Conservation (phyloP, 2,113 vertebrate species). For the Merops nubicus region DNA sequence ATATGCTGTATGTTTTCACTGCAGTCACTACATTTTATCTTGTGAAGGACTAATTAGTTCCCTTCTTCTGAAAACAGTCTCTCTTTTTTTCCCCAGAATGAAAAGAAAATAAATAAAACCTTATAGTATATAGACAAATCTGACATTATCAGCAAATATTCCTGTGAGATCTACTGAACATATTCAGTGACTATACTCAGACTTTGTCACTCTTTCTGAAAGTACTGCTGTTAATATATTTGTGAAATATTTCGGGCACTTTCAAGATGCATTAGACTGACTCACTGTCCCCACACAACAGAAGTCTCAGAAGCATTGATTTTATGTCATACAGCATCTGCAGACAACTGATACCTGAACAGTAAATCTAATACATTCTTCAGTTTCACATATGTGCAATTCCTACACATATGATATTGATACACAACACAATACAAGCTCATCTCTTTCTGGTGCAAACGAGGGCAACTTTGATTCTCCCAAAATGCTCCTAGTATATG, state of each 20-base stretch:
- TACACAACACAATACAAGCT: neutral
- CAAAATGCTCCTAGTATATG: neutral
- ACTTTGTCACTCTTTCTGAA: neutral
- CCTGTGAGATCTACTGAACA: neutral
- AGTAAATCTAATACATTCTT: neutral
- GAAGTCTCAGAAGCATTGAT: neutral
- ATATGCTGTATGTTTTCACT: neutral
- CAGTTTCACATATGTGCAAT: neutral
- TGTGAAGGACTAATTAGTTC: neutral
- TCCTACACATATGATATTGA: neutral
- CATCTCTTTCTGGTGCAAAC: neutral
- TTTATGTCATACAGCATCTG: neutral
- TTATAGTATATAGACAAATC: neutral
- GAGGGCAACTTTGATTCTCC: neutral
- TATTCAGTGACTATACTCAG: neutral
- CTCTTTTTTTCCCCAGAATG: neutral
- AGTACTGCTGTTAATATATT: neutral
- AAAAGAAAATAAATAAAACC: neutral
- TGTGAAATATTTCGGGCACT: neutral
- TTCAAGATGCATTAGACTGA: neutral
- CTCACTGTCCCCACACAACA: neutral
- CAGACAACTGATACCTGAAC: neutral
- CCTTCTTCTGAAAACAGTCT: neutral
- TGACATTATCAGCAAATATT: neutral
- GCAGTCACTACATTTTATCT: neutral